Evolutionary conservation across 2,888 invertebrate genomes (phyloP).

Genomic region (Harmothoe impar): DNA sequence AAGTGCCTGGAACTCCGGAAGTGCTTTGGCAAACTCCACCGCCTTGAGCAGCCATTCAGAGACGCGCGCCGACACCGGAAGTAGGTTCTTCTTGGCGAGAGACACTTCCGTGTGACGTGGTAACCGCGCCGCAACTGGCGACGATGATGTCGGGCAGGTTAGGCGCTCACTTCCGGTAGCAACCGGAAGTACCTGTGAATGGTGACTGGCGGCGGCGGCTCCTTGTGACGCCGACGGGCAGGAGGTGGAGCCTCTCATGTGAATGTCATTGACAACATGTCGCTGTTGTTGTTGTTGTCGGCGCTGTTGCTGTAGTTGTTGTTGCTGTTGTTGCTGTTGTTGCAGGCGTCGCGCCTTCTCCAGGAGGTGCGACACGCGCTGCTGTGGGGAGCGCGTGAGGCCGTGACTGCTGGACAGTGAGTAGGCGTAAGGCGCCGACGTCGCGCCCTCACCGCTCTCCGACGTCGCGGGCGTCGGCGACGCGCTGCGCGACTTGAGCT

Average conservation of each 20-base stretch:
- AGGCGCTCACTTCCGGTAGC: background rate
- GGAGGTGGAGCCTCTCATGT: background rate
- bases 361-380: constrained; percentile 3
- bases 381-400: background rate
- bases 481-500: background rate
- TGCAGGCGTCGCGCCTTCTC: background rate
- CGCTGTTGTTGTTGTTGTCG: background rate
- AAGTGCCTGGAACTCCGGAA: constrained; percentile 79
- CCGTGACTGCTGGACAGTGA: constrained; percentile 42
- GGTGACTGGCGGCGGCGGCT: background rate
- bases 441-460: background rate
- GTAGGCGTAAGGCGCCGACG: background rate
- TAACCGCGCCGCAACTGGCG: background rate
- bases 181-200: background rate
- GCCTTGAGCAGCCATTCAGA: constrained; percentile 81
- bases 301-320: background rate
- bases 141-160: background rate
- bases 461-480: background rate
- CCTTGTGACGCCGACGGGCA: background rate
- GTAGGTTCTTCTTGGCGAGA: constrained; percentile 82
- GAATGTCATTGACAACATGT: background rate
- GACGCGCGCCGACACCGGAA: constrained; percentile 80
- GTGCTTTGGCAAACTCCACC: constrained; percentile 79
- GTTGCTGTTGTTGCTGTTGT: background rate
- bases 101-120: constrained; percentile 75